Evolutionary conservation across 1,140 invertebrate genomes (phyloP).

Genomic region (Aradophagus sp.): DNA sequence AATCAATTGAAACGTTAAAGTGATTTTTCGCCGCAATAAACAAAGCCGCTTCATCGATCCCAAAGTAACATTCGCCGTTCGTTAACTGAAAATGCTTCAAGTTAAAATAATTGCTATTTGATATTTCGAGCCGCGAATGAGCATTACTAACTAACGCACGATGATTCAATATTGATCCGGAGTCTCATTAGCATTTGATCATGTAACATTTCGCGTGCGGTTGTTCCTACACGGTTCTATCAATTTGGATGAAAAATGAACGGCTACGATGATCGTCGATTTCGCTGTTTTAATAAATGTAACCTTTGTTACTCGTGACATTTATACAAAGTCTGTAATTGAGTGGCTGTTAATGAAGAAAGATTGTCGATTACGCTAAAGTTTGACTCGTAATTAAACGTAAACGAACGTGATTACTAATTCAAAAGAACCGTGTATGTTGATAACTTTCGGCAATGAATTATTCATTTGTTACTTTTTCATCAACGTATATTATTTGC

Average conservation of each 20-base stretch:
- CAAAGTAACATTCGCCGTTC: slow-evolving; percentile 1
- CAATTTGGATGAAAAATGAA: slow-evolving; percentile 8
- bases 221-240: slow-evolving; percentile 24
- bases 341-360: no score
- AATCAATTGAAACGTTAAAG: no score
- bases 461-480: no score
- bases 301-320: no score
- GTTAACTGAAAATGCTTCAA: slow-evolving; percentile 6
- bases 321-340: no score
- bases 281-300: not conserved
- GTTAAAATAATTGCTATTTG: slow-evolving; percentile 16
- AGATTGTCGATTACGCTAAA: no score
- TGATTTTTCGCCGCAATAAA: slow-evolving; percentile 14
- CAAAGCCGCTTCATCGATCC: slow-evolving; percentile 6
- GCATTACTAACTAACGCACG: slow-evolving; percentile 35
- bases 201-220: slow-evolving; percentile 21
- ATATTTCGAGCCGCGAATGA: slow-evolving; percentile 30
- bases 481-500: no score
- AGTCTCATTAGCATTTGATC: slow-evolving; percentile 47
- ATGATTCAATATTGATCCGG: slow-evolving; percentile 37
- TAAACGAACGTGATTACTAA: no score
- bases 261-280: not conserved
- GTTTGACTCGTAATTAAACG: no score
- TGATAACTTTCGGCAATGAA: no score
- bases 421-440: no score